These are phyloP conservation scores for Solenopsis fugax DNA, from an alignment of 1,140 invertebrate genomes.

Conservation along the genomic window DNA sequence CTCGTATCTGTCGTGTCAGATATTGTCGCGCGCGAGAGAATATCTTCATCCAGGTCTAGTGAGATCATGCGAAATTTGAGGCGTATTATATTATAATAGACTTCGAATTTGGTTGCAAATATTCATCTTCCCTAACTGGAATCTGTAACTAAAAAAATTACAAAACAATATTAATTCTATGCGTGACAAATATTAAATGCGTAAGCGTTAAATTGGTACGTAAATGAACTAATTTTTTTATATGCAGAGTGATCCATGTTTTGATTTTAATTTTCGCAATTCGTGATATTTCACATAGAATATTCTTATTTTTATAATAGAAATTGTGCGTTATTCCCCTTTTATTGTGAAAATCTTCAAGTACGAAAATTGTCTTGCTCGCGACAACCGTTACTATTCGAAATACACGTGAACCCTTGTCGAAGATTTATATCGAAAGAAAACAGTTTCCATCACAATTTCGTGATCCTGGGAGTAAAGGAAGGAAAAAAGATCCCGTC, in stretches of 20 bases:
- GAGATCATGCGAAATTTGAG: constrained; percentile 68
- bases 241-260: background rate
- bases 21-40: background rate
- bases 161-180: constrained; percentile 12
- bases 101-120: constrained; percentile 34
- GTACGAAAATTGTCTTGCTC: constrained; percentile 1
- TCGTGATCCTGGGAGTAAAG: constrained; percentile 37
- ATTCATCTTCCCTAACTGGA: constrained; percentile 43
- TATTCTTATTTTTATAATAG: constrained; percentile 9
- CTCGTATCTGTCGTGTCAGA: background rate
- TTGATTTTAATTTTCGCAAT: background rate
- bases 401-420: background rate
- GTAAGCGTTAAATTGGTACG: background rate
- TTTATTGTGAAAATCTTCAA: background rate
- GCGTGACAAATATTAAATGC: background rate
- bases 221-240: background rate
- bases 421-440: constrained; percentile 64
- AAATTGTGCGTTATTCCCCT: background rate
- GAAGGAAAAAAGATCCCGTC: constrained; percentile 3
- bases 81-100: background rate
- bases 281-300: background rate
- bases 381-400: constrained; percentile 43
- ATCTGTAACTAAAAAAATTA: constrained; percentile 50
- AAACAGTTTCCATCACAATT: constrained; percentile 65
- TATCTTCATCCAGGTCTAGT: constrained; percentile 36